A percentile compares a stretch with the other conserved stretches of the same genome.
phyloP scores from a whole-genome alignment of 2,888 invertebrate species.

The Orchesellides sinensis region DNA sequence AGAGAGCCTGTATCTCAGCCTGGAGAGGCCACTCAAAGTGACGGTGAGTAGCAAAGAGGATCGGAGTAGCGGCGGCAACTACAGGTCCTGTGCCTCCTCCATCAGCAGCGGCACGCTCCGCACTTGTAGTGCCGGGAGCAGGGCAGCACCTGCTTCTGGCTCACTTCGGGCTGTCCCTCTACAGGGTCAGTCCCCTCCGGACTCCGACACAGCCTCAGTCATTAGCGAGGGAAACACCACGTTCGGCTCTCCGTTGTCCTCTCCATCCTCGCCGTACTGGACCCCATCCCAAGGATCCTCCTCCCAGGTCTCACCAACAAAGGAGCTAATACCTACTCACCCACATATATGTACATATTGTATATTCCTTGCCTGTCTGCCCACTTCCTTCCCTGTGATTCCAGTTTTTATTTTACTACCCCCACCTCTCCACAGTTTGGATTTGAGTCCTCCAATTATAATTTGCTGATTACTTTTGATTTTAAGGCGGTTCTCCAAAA shows the following conservation, averaged over 20 bases:
- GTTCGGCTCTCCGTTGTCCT: conserved; percentile 73
- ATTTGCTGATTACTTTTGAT: too few species aligned
- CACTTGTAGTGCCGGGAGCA: background rate
- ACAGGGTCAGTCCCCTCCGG: conserved; percentile 16
- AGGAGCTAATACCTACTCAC: too few species aligned
- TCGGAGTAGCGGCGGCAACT: conserved; percentile 47
- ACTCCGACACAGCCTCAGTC: conserved; percentile 68
- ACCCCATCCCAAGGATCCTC: conserved; percentile 74
- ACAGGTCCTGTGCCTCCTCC: conserved; percentile 47
- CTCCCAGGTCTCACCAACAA: conserved; percentile 68
- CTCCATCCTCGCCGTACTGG: conserved; percentile 72
- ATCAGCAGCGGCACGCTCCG: background rate
- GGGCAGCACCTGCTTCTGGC: conserved; percentile 31
- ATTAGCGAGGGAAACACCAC: conserved; percentile 72
- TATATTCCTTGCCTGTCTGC: too few species aligned
- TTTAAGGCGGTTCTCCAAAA: too few species aligned
- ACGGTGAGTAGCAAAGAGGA: conserved; percentile 50
- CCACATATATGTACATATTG: too few species aligned
- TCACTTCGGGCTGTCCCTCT: too few species aligned
- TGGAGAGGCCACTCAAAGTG: conserved; percentile 72
- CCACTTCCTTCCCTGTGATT: too few species aligned
- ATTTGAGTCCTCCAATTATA: too few species aligned
- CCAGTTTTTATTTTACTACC: too few species aligned
- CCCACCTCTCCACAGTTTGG: too few species aligned
- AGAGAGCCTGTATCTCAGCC: conserved; percentile 72